Base-by-base conservation (phyloP, 2,888 invertebrate species). In the Yponomeuta sedellus region DNA sequence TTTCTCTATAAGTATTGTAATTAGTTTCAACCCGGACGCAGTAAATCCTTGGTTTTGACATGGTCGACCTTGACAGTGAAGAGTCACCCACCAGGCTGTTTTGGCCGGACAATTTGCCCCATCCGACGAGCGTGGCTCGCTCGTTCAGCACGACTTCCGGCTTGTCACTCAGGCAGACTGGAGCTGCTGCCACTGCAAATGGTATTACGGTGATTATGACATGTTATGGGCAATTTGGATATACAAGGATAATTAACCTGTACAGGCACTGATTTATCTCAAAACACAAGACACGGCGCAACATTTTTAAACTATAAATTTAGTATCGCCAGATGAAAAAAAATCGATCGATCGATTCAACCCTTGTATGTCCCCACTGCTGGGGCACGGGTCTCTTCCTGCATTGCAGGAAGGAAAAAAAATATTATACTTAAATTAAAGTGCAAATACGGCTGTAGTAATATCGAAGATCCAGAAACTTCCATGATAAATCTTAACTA, bases 141-240 rank as follows among this genome's bases (percentile, higher is more conserved):
- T 92, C 86, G 70, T 89, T 85, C 70, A 88, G 80, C 68, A 94
- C 79, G 66, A 96, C 94, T 82, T 96, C 94, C 75, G 96, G 95
- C 78, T 94, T 95, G 65, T 94, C 94, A 70, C 94, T 88, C 71
- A 95, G 80, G 77, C 96, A 96, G 73, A 96, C 93, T 71, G 96
- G 96, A 73, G 96, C 96, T 0, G 94, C 94, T 72, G 95, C 94
- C 78, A 95, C 96, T 96, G 86, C 70, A 19, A 39, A 64, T 19
- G 20, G 57, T 25, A 22, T 2, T 22, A 16, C 20, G 8, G 59
- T 59, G 25, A 59, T 19, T 62, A 39, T 62, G 28, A 28, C 20
- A 61, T 25, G 25, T n/a, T 10, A 28, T 62, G n/a, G 16, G 11
- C 8, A 25, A 11, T 6, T 25, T 61, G 28, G 12, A 12, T 22